These are phyloP conservation scores for Emmelina monodactyla DNA, from an alignment of 2,888 invertebrate species.

Conservation along the genomic window DNA sequence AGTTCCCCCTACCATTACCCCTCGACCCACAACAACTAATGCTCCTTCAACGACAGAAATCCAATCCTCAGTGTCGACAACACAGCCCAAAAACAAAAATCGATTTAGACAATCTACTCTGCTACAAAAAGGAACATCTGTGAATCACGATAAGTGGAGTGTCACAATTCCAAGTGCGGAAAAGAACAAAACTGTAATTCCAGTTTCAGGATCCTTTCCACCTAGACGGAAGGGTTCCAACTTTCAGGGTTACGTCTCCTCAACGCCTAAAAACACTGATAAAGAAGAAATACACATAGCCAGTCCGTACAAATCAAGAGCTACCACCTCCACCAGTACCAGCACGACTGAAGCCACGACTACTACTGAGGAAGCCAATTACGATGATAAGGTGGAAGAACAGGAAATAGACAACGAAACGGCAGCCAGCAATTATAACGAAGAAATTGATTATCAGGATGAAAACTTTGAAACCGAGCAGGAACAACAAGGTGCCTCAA, in stretches of 20 bases:
- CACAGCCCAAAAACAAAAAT: slow-evolving; percentile 33
- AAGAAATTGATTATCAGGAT: neutral
- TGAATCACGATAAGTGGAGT: slow-evolving; percentile 54
- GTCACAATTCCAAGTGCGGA: slow-evolving; percentile 17
- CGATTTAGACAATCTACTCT: slow-evolving; percentile 51
- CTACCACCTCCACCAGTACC: no score
- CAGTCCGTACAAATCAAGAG: slow-evolving; percentile 18
- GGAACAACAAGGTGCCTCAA: neutral
- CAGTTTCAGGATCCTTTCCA: slow-evolving; percentile 20
- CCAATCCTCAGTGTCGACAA: slow-evolving; percentile 15
- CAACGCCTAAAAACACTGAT: slow-evolving; percentile 27
- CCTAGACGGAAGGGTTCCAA: slow-evolving; percentile 49
- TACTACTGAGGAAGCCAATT: neutral
- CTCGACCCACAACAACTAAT: neutral
- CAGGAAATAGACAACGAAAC: neutral
- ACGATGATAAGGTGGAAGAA: neutral
- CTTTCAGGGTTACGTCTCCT: slow-evolving; percentile 39
- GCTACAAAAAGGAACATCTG: slow-evolving; percentile 51
- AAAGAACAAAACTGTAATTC: slow-evolving; percentile 22
- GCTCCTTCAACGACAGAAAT: slow-evolving; percentile 3
- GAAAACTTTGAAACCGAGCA: neutral
- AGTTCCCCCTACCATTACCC: neutral
- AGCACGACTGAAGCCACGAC: slow-evolving; percentile 14
- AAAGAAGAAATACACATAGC: slow-evolving; percentile 26
- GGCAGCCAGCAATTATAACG: neutral